Percentiles rank a stretch among this genome's conserved stretches.
These are phyloP conservation scores for Papilio dardanus DNA, from an alignment of 1,140 invertebrate species.

Conservation along the genomic window DNA sequence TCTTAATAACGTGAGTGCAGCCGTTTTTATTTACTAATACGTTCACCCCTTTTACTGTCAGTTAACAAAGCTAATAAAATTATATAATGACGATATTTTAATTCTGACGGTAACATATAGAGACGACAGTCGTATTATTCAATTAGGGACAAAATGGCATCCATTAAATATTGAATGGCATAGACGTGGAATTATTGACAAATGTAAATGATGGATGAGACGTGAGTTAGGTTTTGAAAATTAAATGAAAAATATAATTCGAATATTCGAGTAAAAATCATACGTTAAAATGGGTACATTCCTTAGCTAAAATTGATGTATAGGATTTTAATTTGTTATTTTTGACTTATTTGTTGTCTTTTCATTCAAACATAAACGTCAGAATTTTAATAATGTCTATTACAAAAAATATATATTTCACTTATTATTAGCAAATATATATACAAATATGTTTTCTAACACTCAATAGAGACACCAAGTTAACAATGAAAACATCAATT, in stretches of 20 bases:
- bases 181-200: constrained; percentile 40
- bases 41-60: neutral
- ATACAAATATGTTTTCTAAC: neutral
- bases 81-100: neutral
- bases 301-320: neutral
- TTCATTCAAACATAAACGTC: neutral
- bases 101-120: neutral
- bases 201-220: constrained; percentile 38
- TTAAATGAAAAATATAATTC: constrained; percentile 9
- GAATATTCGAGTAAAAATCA: neutral
- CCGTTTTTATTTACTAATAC: too few relatives aligned
- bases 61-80: neutral
- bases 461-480: constrained; percentile 41
- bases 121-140: constrained; percentile 29
- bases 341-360: neutral
- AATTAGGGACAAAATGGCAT: constrained; percentile 35
- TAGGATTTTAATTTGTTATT: neutral
- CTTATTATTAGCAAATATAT: neutral
- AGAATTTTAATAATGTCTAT: neutral
- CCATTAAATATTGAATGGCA: constrained; percentile 35
- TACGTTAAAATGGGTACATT: neutral
- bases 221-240: constrained; percentile 32
- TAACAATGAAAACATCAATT: constrained; percentile 45
- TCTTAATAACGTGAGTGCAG: too few relatives aligned
- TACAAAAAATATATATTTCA: neutral